Percentiles rank a stretch among this genome's conserved stretches.
phyloP scores from a whole-genome alignment of 1,140 invertebrate species.

The Pseudomyrmex concolor region DNA sequence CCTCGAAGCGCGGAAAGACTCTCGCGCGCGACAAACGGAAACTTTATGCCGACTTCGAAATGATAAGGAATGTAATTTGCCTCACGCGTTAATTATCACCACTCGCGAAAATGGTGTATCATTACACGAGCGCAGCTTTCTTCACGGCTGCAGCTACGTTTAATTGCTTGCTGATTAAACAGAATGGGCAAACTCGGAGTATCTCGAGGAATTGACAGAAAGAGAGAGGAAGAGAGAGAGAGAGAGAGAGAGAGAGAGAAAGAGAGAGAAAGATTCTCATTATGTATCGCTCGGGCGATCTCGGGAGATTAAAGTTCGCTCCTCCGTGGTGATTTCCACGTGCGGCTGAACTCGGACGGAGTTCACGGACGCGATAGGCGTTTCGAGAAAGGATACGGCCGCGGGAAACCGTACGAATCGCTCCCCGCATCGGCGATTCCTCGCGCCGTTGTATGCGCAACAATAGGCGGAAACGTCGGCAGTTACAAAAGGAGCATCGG shows the following conservation, averaged over 20 bases:
- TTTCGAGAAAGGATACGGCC: slow-evolving; percentile 11
- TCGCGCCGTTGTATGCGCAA: slow-evolving; percentile 63
- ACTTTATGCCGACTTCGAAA: slow-evolving; percentile 13
- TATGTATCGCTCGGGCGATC: background rate
- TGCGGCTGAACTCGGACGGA: slow-evolving; percentile 1
- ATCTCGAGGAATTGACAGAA: background rate
- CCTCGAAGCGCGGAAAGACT: slow-evolving; percentile 36
- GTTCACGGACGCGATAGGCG: slow-evolving; percentile 49
- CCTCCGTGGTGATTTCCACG: background rate
- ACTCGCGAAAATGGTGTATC: background rate
- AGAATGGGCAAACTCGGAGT: background rate
- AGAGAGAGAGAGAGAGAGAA: background rate
- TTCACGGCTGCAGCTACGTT: background rate
- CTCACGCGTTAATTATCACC: slow-evolving; percentile 21
- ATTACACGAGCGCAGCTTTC: background rate
- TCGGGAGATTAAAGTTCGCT: background rate
- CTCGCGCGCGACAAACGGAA: slow-evolving; percentile 22
- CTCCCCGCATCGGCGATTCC: slow-evolving; percentile 67
- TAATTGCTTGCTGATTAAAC: slow-evolving; percentile 1
- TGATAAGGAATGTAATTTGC: slow-evolving; percentile 19
- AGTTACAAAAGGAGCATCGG: slow-evolving; percentile 71
- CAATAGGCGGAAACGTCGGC: slow-evolving; percentile 74
- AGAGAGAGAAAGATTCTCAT: too few species aligned
- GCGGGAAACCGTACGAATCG: slow-evolving; percentile 66
- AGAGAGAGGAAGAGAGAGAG: too few species aligned